Evolutionary conservation across 2,113 vertebrate genomes (phyloP).

Genomic region (Alosa alosa): DNA sequence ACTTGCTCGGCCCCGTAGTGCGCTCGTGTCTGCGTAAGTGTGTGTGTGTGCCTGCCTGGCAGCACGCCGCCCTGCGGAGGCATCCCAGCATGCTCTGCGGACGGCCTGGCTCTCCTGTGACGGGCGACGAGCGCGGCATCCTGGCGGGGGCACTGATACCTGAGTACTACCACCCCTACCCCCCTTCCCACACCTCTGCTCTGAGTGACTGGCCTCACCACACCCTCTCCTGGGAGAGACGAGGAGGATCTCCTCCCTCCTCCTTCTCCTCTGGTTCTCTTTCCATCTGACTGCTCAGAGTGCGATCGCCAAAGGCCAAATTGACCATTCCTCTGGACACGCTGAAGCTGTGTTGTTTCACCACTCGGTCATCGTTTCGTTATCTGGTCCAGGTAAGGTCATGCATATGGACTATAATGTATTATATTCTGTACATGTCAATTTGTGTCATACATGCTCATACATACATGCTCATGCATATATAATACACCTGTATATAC

Average conservation of each 20-base stretch:
- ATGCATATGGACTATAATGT: background rate
- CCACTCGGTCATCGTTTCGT: background rate
- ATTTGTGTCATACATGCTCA: background rate
- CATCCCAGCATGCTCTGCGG: background rate
- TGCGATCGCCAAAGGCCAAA: background rate
- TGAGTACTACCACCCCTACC: background rate
- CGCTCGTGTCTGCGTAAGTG: conserved; percentile 54
- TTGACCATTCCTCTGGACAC: background rate
- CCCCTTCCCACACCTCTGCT: background rate
- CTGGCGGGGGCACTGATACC: background rate
- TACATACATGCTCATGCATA: background rate
- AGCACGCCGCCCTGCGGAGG: background rate
- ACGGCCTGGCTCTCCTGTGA: background rate
- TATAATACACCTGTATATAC: background rate
- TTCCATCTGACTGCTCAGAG: background rate
- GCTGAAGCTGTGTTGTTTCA: background rate
- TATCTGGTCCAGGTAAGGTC: background rate
- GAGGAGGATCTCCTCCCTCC: background rate
- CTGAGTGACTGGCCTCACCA: background rate
- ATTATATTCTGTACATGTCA: background rate
- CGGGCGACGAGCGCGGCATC: background rate
- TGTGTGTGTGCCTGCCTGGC: conserved; percentile 52
- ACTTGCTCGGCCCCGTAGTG: background rate
- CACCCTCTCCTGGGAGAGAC: background rate
- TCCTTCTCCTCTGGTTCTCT: background rate